Conservation (phyloP, 1,140 invertebrate genomes). For the Vanessa atalanta region DNA sequence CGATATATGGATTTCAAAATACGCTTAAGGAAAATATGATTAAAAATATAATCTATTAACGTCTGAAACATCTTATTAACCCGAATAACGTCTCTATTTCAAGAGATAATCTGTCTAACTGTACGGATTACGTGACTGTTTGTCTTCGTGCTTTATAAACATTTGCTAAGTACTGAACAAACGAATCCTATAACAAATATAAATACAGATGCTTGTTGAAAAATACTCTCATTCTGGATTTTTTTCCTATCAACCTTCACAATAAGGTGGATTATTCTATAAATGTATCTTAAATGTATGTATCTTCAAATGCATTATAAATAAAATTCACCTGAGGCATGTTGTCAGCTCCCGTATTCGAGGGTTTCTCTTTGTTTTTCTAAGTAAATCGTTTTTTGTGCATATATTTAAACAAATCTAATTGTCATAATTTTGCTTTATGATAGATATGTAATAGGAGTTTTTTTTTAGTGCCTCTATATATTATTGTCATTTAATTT, state of each 20-base stretch:
- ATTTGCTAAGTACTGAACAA: constrained; percentile 61
- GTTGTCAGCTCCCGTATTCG: constrained; percentile 66
- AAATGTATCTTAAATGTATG: neutral
- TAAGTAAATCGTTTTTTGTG: constrained; percentile 53
- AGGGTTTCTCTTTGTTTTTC: constrained; percentile 56
- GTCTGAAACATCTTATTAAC: constrained; percentile 34
- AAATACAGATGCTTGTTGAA: constrained; percentile 27
- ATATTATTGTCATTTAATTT: no score
- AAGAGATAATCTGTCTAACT: constrained; percentile 59
- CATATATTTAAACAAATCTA: constrained; percentile 22
- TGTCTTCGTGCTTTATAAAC: constrained; percentile 57
- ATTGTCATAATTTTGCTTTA: constrained; percentile 35
- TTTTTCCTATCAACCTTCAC: neutral
- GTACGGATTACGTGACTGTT: constrained; percentile 59
- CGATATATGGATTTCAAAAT: no score
- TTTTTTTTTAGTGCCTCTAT: no score
- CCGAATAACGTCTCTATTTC: constrained; percentile 45
- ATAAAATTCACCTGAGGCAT: constrained; percentile 46
- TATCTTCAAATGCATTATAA: constrained; percentile 11
- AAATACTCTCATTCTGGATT: neutral
- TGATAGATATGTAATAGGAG: neutral
- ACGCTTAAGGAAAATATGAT: no score
- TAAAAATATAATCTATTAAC: no score
- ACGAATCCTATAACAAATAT: constrained; percentile 49
- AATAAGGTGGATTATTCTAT: constrained; percentile 30